Conservation (phyloP, 2,113 vertebrate species). For the Leptobrachium leishanense region DNA sequence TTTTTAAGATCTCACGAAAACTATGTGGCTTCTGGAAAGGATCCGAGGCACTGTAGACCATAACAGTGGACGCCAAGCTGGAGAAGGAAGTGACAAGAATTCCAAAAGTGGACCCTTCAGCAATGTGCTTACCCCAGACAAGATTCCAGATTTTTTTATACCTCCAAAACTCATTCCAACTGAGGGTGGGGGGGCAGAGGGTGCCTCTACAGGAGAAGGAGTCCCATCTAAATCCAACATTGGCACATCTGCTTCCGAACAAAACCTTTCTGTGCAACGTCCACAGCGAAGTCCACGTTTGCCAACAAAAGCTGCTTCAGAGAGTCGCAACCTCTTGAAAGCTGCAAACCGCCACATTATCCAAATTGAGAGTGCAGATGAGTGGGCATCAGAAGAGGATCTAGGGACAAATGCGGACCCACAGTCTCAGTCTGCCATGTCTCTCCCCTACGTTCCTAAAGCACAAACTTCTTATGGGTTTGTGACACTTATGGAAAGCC, state of each 20-base stretch:
- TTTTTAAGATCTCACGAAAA: slow-evolving; percentile 40
- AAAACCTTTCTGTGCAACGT: slow-evolving; percentile 69
- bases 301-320: slow-evolving; percentile 72
- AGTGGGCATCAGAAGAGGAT: slow-evolving; percentile 65
- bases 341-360: slow-evolving; percentile 87
- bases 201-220: slow-evolving; percentile 25
- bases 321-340: slow-evolving; percentile 79
- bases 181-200: slow-evolving; percentile 66
- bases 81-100: slow-evolving; percentile 66
- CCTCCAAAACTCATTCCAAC: slow-evolving; percentile 84
- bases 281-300: slow-evolving; percentile 79
- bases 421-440: slow-evolving; percentile 86
- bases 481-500: slow-evolving; percentile 89
- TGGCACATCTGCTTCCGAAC: slow-evolving; percentile 75
- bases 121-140: slow-evolving; percentile 95
- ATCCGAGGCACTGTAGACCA: slow-evolving; percentile 83
- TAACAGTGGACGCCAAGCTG: slow-evolving; percentile 67
- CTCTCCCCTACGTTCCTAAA: slow-evolving; percentile 88
- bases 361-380: slow-evolving; percentile 91
- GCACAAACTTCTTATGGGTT: slow-evolving; percentile 94
- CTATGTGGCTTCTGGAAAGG: slow-evolving; percentile 93
- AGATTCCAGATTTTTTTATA: slow-evolving; percentile 97
- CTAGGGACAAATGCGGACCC: slow-evolving; percentile 79
- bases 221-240: slow-evolving; percentile 61
- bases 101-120: slow-evolving; percentile 74